A percentile compares a stretch with the other conserved stretches of the same genome.
Evolutionary conservation across 2,888 invertebrate species (phyloP).

Genomic region (Digitonthophagus gazella): DNA sequence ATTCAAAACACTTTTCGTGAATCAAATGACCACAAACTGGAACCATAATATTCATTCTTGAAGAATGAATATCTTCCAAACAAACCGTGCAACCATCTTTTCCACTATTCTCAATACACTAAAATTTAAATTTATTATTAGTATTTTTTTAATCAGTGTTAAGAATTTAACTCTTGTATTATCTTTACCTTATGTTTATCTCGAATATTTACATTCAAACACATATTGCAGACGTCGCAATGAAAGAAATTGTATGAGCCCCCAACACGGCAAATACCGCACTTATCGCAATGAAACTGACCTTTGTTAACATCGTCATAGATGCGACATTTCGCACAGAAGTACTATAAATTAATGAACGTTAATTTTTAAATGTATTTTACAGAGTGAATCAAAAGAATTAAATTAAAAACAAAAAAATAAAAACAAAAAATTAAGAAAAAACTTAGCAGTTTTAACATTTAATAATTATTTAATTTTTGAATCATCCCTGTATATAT

Average conservation of each 20-base stretch:
- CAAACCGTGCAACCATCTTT: slow-evolving; percentile 81
- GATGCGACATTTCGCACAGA: slow-evolving; percentile 75
- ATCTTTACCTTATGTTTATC: slow-evolving; percentile 73
- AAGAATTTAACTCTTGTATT: too few relatives aligned
- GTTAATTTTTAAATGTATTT: too few relatives aligned
- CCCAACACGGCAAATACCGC: slow-evolving; percentile 81
- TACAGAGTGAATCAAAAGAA: slow-evolving; percentile 1
- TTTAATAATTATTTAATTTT: too few relatives aligned
- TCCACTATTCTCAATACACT: slow-evolving; percentile 84
- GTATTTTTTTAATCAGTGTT: neutral
- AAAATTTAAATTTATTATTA: slow-evolving; percentile 33
- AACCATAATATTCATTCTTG: slow-evolving; percentile 76
- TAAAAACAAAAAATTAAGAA: too few relatives aligned
- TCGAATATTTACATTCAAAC: slow-evolving; percentile 69
- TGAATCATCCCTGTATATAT: neutral
- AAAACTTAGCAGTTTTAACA: neutral
- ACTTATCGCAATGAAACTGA: slow-evolving; percentile 81
- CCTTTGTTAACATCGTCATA: slow-evolving; percentile 80
- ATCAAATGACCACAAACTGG: slow-evolving; percentile 82
- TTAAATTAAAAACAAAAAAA: slow-evolving; percentile 5
- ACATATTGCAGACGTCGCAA: slow-evolving; percentile 80
- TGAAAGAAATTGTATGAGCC: slow-evolving; percentile 79
- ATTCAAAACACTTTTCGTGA: slow-evolving; percentile 75
- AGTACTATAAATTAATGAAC: slow-evolving; percentile 59
- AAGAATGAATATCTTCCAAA: slow-evolving; percentile 80